These are phyloP conservation scores for Nemurella pictetii DNA, from an alignment of 2,888 invertebrate species.

Conservation along the genomic window DNA sequence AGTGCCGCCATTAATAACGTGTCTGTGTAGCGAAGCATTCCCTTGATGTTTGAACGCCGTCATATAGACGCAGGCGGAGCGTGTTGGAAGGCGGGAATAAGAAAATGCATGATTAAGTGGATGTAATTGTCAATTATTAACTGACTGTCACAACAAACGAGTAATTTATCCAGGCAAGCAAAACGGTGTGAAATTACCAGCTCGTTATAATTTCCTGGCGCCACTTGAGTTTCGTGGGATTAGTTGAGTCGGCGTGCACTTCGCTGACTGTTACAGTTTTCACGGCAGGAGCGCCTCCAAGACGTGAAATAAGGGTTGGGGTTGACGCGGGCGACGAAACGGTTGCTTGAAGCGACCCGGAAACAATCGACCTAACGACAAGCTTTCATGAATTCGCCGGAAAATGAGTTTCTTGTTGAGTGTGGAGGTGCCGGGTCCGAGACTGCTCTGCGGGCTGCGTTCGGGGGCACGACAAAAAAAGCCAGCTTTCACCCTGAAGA, in stretches of 20 bases:
- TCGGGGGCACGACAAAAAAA: background rate
- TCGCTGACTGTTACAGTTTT: too few relatives aligned
- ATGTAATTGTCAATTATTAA: background rate
- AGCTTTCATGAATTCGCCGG: background rate
- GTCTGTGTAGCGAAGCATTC: background rate
- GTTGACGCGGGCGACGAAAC: background rate
- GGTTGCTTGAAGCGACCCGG: too few relatives aligned
- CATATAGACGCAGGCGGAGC: too few relatives aligned
- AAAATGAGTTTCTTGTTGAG: background rate
- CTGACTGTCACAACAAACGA: background rate
- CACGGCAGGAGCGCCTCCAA: background rate
- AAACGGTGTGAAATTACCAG: background rate
- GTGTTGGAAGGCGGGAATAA: background rate
- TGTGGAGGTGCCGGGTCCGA: background rate
- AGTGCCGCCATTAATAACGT: background rate
- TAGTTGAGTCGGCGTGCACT: background rate
- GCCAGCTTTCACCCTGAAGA: too few relatives aligned
- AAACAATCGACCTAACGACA: background rate
- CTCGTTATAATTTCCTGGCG: background rate
- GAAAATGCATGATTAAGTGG: background rate
- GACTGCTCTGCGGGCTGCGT: background rate
- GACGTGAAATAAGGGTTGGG: background rate
- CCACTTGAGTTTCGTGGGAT: background rate
- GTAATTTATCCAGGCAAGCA: background rate
- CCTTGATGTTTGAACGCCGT: too few relatives aligned